These are phyloP conservation scores for Dromococcyx pavoninus DNA, from an alignment of 2,797 vertebrate genomes.

Conservation along the genomic window DNA sequence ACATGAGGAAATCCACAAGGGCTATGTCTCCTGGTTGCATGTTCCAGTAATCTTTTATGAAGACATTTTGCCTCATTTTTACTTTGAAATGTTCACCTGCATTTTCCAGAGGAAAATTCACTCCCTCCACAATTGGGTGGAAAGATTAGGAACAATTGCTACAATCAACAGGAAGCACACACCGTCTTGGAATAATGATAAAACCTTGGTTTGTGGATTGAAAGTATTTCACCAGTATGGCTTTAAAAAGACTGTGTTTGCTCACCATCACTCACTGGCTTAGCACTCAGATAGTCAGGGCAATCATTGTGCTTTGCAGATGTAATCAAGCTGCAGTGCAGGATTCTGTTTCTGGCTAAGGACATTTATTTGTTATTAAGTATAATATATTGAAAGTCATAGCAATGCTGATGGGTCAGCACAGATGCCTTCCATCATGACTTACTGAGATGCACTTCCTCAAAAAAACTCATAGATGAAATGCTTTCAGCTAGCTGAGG, in stretches of 20 bases:
- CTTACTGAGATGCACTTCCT: background rate
- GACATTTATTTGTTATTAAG: conserved; percentile 52
- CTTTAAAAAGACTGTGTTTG: conserved; percentile 5
- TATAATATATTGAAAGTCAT: conserved; percentile 39
- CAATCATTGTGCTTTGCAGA: conserved; percentile 17
- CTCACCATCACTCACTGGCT: background rate
- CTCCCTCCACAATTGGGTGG: background rate
- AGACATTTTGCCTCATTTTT: background rate
- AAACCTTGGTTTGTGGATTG: background rate
- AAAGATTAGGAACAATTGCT: background rate
- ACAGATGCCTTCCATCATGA: conserved; percentile 25
- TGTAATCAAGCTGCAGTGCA: conserved; percentile 39
- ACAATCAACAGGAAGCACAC: background rate
- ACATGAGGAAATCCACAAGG: background rate
- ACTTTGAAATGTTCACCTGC: background rate
- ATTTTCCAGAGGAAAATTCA: background rate
- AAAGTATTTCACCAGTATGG: background rate
- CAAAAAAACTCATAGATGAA: background rate
- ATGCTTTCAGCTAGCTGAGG: conserved; percentile 21
- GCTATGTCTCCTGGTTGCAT: background rate
- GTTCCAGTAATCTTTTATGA: background rate
- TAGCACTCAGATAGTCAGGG: conserved; percentile 21
- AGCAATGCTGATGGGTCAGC: conserved; percentile 15
- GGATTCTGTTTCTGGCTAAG: conserved; percentile 24
- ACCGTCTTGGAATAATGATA: background rate